Evolutionary conservation across 2,888 invertebrate species (phyloP).

Genomic region (Macrosiphum euphorbiae): DNA sequence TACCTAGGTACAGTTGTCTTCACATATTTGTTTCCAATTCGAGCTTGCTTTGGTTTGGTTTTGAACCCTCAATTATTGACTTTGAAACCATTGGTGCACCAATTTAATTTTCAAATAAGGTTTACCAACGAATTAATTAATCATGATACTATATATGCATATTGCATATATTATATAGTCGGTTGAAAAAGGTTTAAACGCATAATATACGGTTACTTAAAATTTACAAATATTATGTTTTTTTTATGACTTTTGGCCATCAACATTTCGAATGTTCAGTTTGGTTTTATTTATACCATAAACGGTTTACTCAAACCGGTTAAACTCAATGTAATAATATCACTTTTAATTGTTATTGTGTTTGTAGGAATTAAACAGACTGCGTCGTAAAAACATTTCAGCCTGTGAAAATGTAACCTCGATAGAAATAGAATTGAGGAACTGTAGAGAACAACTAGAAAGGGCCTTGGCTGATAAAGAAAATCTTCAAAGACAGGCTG

Average conservation of each 20-base stretch:
- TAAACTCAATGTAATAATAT: not conserved
- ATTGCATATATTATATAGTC: not conserved
- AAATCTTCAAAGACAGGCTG: slow-evolving; percentile 80
- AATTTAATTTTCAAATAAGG: not conserved
- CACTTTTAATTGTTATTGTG: not conserved
- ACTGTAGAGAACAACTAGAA: slow-evolving; percentile 78
- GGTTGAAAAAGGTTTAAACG: not conserved
- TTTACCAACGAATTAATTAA: not conserved
- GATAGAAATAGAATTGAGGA: slow-evolving; percentile 78
- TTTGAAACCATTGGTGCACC: too few relatives aligned
- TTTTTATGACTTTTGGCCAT: not conserved
- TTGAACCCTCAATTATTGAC: not conserved
- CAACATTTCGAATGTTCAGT: not conserved
- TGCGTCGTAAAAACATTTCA: slow-evolving; percentile 75
- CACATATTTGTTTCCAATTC: not conserved
- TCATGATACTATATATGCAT: not conserved
- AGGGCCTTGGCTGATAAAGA: slow-evolving; percentile 80
- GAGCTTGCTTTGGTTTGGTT: not conserved
- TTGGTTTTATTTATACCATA: not conserved
- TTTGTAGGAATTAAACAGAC: slow-evolving; percentile 73
- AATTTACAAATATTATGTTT: not conserved
- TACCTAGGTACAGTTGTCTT: not conserved
- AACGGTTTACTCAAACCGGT: not conserved
- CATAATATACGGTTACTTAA: not conserved
- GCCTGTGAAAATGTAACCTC: slow-evolving; percentile 76